These are phyloP conservation scores for Smutsia temminckii DNA, from an alignment of 2,797 vertebrate species.

Conservation along the genomic window DNA sequence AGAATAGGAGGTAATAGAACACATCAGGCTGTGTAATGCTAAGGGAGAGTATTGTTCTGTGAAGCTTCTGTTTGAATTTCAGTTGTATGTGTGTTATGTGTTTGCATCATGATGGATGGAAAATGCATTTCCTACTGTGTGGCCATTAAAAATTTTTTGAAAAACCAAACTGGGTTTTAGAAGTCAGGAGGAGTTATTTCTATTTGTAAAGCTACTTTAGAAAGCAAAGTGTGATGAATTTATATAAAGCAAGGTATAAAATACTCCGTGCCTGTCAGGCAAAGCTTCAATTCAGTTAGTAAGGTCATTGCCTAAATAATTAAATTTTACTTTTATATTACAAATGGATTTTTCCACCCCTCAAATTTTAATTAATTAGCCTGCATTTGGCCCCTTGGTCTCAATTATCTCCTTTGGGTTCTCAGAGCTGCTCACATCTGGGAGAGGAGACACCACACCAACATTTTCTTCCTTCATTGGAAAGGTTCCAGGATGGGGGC, in stretches of 20 bases:
- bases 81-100: not conserved
- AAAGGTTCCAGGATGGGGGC: no score
- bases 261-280: not conserved
- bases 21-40: not conserved
- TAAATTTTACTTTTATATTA: not conserved
- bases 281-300: not conserved
- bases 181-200: not conserved
- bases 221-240: not conserved
- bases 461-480: no score
- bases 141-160: not conserved
- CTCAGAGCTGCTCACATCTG: not conserved
- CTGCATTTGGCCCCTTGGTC: not conserved
- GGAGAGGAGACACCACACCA: not conserved
- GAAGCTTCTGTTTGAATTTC: not conserved
- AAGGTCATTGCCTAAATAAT: not conserved
- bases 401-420: not conserved
- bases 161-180: not conserved
- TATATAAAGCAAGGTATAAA: not conserved
- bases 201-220: not conserved
- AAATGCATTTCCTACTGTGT: slow-evolving; percentile 2
- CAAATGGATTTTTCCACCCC: not conserved
- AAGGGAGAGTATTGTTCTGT: not conserved
- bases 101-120: not conserved
- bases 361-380: not conserved
- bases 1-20: not conserved